phyloP scores from a whole-genome alignment of 1,140 invertebrate genomes.

The Tribolium castaneum region DNA sequence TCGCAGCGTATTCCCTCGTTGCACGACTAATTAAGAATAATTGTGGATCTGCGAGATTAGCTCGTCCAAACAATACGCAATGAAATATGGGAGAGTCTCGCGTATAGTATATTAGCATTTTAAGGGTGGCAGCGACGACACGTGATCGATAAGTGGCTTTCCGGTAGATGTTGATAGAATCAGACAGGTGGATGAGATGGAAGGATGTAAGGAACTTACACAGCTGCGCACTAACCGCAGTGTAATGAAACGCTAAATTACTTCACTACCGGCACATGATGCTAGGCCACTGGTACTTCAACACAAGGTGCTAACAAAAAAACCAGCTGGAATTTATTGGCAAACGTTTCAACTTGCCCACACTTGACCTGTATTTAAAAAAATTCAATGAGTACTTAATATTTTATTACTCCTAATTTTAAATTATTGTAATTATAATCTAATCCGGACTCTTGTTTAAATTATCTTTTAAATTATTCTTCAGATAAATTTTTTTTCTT shows the following conservation, averaged over 20 bases:
- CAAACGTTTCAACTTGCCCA: too few relatives aligned
- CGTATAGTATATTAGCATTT: constrained; percentile 20
- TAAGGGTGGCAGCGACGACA: constrained; percentile 1
- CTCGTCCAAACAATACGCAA: constrained; percentile 8
- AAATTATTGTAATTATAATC: too few relatives aligned
- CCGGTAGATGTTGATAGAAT: constrained; percentile 26
- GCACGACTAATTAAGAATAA: constrained; percentile 15
- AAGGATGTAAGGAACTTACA: not conserved
- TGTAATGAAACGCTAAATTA: constrained; percentile 39
- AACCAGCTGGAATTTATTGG: not conserved
- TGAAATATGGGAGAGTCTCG: constrained; percentile 3
- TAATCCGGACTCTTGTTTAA: too few relatives aligned
- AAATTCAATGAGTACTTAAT: too few relatives aligned
- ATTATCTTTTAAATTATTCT: too few relatives aligned
- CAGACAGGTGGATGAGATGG: constrained; percentile 28
- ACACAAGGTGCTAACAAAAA: not conserved
- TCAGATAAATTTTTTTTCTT: too few relatives aligned
- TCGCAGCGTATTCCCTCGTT: not conserved
- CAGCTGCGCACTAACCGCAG: constrained; percentile 9
- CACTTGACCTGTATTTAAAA: too few relatives aligned
- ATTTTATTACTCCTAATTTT: too few relatives aligned
- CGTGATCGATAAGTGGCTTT: constrained; percentile 30
- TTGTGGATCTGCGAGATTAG: constrained; percentile 18
- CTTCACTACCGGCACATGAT: constrained; percentile 23
- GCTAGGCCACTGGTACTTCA: not conserved